Evolutionary conservation across 2,888 invertebrate species (phyloP), one percentile per base, ranked within the genome.

Genomic region (Ornithoptera priamus): DNA sequence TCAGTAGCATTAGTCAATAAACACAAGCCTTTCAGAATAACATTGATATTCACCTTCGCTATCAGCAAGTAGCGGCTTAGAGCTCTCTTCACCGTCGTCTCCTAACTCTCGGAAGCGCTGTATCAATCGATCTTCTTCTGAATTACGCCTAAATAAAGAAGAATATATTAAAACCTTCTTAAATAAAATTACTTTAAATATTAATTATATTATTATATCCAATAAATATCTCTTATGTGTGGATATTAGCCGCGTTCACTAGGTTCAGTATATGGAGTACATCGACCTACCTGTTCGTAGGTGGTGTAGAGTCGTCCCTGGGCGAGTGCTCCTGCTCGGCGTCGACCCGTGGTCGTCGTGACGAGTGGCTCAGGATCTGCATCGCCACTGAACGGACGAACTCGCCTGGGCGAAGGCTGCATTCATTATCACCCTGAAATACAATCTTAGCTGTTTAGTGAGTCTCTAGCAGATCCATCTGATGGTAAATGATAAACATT

Each of bases 321-420:
- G 79, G 83, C 0, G 77, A 77, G 17, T 73, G 70, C 30, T 77
- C 78, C 20, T 79, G 70, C 22, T 81, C 80, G 80, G 79, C 87
- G 83, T 80, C 93, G 77, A 74, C 88, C 86, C 73, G 75, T 0
- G 85, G 81, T n/a, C 87, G 80, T 0, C 84, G 76, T 0, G 87
- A 85, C 0, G 95, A 95, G 80, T 96, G 96, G 74, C 95, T 95
- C 15, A 97, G 90, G 68, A 99, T 94, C 90, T 99, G 98, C 78
- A 97, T 95, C 3, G 97, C 97, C 36, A 98, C 85, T 18, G 96
- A 96, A 15, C 96, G 94, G 53, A 99, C 95, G 85, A 99, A 99
- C 79, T 96, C 95, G 60, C 96, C 95, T 0, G 98, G 94, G 1
- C 97, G 96, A 62, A 98, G 94, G 66, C 97, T 97, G 81, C 96